A percentile compares a stretch with the other conserved stretches of the same genome.
Conservation (phyloP, 23 tunicate species). For the Styela clava region DNA sequence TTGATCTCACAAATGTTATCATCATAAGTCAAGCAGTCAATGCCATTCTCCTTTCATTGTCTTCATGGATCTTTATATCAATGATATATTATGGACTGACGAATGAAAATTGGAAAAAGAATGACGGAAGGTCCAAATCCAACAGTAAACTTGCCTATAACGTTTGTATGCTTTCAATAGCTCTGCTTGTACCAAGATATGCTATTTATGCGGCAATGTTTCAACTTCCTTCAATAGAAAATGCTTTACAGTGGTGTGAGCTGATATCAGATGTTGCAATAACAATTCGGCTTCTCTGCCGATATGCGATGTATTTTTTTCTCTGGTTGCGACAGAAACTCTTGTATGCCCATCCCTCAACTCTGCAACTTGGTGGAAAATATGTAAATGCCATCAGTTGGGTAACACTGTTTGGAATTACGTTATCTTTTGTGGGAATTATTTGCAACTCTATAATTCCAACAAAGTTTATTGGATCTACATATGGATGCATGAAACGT, state of each 20-base stretch:
- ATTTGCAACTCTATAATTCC: constrained; percentile 29
- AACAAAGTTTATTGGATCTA: constrained; percentile 14
- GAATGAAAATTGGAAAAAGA: background rate
- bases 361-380: background rate
- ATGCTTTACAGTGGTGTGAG: background rate
- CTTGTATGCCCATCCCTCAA: background rate
- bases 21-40: constrained; percentile 12
- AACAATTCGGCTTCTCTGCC: background rate
- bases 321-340: background rate
- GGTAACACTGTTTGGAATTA: background rate
- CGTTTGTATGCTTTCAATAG: background rate
- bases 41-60: background rate
- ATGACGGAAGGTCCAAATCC: background rate
- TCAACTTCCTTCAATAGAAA: background rate
- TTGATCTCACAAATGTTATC: no score
- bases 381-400: background rate
- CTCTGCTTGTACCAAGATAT: constrained; percentile 1
- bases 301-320: background rate
- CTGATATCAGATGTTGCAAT: background rate
- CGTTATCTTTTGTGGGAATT: constrained; percentile 5
- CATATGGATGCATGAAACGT: constrained; percentile 28
- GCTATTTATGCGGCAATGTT: background rate
- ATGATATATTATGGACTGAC: background rate
- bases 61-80: background rate
- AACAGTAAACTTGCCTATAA: background rate